Conservation (phyloP, 2,797 vertebrate genomes). For the Meriones psammophilus region DNA sequence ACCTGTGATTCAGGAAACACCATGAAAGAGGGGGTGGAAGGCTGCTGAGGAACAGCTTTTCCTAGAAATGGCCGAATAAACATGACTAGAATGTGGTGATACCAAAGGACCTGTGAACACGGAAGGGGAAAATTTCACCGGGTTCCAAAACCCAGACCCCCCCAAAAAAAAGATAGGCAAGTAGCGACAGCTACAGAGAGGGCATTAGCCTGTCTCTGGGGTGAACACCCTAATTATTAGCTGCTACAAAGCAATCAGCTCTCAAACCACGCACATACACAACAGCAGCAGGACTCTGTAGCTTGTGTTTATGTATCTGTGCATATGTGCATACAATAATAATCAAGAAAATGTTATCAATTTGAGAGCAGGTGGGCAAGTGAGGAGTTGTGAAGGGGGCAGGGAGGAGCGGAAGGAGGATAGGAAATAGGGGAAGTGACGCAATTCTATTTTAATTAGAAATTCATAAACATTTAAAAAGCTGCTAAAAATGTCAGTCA, state of each 20-base stretch:
- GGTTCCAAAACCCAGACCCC: too few species aligned
- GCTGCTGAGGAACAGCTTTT: neutral
- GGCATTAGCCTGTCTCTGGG: neutral
- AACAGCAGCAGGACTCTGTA: neutral
- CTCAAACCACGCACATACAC: neutral
- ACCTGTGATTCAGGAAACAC: neutral
- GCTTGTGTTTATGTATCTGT: neutral
- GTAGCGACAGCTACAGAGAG: neutral
- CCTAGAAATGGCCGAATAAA: neutral
- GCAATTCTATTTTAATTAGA: neutral
- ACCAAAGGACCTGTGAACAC: too few species aligned
- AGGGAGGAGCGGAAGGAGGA: neutral
- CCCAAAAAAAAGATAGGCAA: too few species aligned
- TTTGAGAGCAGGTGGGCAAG: neutral
- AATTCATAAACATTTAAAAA: neutral
- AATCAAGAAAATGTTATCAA: neutral
- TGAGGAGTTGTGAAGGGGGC: neutral
- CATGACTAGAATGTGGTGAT: neutral
- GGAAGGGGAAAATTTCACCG: too few species aligned
- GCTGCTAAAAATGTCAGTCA: neutral
- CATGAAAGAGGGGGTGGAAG: neutral
- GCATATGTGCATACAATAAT: neutral
- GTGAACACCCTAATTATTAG: neutral
- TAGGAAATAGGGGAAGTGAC: neutral
- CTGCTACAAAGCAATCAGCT: neutral